phyloP scores from a whole-genome alignment of 2,113 vertebrate species.

The Campylorhamphus procurvoides region DNA sequence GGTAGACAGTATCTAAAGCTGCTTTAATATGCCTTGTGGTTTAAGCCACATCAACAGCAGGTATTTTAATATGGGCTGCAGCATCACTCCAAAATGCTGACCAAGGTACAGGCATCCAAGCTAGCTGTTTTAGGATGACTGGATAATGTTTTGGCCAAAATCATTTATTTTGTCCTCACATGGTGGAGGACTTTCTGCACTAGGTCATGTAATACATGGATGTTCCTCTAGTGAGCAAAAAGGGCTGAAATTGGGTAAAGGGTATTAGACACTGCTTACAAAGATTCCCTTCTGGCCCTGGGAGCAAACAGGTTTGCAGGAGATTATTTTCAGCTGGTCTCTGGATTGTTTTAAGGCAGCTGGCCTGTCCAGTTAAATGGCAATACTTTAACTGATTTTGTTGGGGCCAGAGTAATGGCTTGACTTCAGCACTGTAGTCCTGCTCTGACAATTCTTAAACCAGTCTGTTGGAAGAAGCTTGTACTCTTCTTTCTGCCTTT shows the following conservation, averaged over 20 bases:
- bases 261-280: not conserved
- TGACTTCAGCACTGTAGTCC: accelerated
- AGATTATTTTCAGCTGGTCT: not conserved
- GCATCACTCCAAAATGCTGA: not conserved
- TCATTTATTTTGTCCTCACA: not conserved
- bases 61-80: not conserved
- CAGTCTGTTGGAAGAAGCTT: not conserved
- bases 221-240: not conserved
- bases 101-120: not conserved
- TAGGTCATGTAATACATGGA: not conserved
- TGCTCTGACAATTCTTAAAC: not conserved
- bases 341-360: not conserved
- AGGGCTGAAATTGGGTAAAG: not conserved
- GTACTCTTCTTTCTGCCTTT: not conserved
- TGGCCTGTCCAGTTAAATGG: not conserved
- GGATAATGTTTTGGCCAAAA: not conserved
- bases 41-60: not conserved
- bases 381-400: not conserved
- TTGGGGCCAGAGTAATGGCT: not conserved
- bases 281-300: not conserved
- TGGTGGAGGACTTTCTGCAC: not conserved
- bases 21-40: not conserved
- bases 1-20: not conserved
- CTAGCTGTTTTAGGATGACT: not conserved
- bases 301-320: not conserved